Conservation (phyloP, 2,888 invertebrate species). For the Buathra laborator region DNA sequence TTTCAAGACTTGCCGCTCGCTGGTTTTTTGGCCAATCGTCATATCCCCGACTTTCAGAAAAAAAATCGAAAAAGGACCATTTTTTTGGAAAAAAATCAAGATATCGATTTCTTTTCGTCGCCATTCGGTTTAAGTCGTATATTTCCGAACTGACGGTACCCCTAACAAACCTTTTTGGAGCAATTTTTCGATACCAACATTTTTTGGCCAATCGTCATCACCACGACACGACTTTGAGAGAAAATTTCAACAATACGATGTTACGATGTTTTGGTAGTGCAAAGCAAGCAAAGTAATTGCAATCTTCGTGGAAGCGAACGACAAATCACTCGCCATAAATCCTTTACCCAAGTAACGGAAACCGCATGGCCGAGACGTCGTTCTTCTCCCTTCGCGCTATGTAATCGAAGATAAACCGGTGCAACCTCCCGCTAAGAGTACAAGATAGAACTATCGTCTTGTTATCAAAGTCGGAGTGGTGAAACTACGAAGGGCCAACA, state of each 20-base stretch:
- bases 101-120: no score
- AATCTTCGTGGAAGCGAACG: slow-evolving; percentile 82
- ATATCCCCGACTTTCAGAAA: no score
- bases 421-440: slow-evolving; percentile 59
- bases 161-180: no score
- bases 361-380: slow-evolving; percentile 72
- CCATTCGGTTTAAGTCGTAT: no score
- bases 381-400: slow-evolving; percentile 78
- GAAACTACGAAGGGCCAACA: slow-evolving; percentile 67
- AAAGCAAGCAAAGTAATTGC: slow-evolving; percentile 83
- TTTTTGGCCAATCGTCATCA: no score
- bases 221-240: no score
- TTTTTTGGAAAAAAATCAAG: no score
- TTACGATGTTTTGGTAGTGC: slow-evolving; percentile 28
- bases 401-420: slow-evolving; percentile 84
- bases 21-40: no score
- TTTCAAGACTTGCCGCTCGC: slow-evolving; percentile 15
- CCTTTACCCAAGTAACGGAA: slow-evolving; percentile 79
- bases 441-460: slow-evolving; percentile 77
- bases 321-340: slow-evolving; percentile 85
- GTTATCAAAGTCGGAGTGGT: slow-evolving; percentile 79
- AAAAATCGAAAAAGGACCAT: no score
- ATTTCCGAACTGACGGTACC: no score
- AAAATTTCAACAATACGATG: not conserved
- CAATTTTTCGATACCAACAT: no score